Percentiles rank a stretch among this genome's conserved stretches.
Conservation (phyloP, 2,113 vertebrate genomes). For the Rhombomys opimus region DNA sequence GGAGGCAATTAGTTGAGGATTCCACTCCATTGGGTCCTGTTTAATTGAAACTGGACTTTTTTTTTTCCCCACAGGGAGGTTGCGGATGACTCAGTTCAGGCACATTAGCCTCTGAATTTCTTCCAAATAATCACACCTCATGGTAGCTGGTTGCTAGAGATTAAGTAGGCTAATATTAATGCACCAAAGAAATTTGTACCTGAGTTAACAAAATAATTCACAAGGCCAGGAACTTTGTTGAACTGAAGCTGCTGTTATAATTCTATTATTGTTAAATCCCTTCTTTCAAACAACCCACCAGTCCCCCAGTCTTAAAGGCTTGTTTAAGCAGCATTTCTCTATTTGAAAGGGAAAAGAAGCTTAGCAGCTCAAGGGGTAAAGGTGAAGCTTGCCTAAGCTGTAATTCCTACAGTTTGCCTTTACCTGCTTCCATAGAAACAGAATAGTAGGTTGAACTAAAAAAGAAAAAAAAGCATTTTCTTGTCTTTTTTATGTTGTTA, state of each 20-base stretch:
- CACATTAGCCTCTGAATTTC: conserved; percentile 42
- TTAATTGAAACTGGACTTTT: conserved; percentile 61
- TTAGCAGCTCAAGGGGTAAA: conserved; percentile 47
- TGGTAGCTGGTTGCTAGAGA: conserved; percentile 29
- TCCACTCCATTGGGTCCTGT: conserved; percentile 42
- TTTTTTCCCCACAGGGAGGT: background rate
- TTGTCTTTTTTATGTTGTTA: conserved; percentile 61
- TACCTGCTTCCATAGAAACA: conserved; percentile 78
- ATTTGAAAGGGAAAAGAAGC: conserved; percentile 38
- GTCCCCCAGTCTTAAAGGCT: background rate
- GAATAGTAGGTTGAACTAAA: conserved; percentile 61
- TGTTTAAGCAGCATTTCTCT: conserved; percentile 54
- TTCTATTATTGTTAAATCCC: conserved; percentile 52
- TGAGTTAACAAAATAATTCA: conserved; percentile 61
- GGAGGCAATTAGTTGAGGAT: conserved; percentile 34
- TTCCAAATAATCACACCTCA: conserved; percentile 48
- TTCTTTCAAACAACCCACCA: conserved; percentile 35
- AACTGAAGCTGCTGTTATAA: conserved; percentile 55
- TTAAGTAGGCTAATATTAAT: conserved; percentile 57
- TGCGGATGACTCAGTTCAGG: conserved; percentile 52
- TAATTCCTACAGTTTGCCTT: conserved; percentile 57
- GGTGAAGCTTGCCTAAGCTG: conserved; percentile 53
- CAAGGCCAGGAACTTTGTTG: conserved; percentile 12
- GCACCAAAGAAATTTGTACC: conserved; percentile 27
- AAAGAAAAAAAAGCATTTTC: conserved; percentile 41